A percentile compares a stretch with the other conserved stretches of the same genome.
These are phyloP conservation scores for Sarcoramphus papa DNA, from an alignment of 2,797 vertebrate genomes.

Conservation along the genomic window DNA sequence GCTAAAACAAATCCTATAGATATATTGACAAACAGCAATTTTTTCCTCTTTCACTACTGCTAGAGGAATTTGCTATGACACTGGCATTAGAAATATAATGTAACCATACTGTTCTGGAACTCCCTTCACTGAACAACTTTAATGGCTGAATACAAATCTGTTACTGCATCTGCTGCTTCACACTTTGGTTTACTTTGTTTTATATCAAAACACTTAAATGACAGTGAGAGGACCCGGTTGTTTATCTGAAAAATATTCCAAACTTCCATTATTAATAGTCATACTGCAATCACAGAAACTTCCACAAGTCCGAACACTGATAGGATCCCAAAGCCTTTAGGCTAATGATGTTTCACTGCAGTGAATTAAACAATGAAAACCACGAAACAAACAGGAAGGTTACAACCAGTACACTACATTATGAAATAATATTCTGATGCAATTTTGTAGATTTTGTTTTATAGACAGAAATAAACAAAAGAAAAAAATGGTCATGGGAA, in stretches of 20 bases:
- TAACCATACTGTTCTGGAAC: background rate
- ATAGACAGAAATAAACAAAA: background rate
- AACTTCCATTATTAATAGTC: background rate
- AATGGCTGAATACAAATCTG: background rate
- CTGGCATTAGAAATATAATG: background rate
- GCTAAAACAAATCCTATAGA: background rate
- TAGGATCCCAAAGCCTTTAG: background rate
- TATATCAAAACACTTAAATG: background rate
- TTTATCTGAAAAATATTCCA: background rate
- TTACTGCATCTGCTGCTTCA: background rate
- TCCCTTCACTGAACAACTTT: background rate
- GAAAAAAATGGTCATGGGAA: background rate
- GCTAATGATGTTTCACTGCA: background rate
- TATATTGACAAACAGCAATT: background rate
- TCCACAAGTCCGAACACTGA: background rate
- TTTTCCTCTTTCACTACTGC: background rate
- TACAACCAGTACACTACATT: background rate
- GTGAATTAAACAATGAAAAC: background rate
- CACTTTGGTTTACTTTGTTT: background rate
- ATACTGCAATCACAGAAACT: background rate
- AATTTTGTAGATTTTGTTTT: background rate
- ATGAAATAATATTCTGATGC: slow-evolving; percentile 3
- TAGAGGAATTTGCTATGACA: background rate
- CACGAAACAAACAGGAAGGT: background rate
- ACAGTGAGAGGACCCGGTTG: background rate